Conservation (phyloP, 2,888 invertebrate species). For the Acleris cristana region DNA sequence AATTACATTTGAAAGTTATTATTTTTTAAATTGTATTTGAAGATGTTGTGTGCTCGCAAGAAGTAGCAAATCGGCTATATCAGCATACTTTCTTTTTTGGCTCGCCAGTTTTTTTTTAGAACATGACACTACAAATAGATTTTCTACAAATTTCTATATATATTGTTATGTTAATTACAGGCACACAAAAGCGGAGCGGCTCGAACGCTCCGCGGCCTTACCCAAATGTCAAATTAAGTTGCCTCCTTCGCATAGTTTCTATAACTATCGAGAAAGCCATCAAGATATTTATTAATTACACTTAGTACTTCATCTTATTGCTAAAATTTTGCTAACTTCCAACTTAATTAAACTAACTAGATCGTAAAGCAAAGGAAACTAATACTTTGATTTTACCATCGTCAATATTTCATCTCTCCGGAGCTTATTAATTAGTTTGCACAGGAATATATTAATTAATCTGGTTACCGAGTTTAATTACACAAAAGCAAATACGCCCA, state of each 20-base stretch:
- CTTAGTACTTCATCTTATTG: neutral
- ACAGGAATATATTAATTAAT: constrained; percentile 8
- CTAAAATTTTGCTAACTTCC: constrained; percentile 7
- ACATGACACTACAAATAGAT: no score
- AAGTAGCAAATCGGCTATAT: no score
- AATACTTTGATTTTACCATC: neutral
- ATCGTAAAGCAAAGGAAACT: constrained; percentile 1
- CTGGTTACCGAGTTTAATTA: constrained; percentile 4
- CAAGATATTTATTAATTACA: constrained; percentile 18
- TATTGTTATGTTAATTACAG: no score
- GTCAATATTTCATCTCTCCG: constrained; percentile 4
- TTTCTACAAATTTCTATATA: no score
- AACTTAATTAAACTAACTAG: constrained; percentile 10
- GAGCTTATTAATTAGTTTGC: constrained; percentile 11
- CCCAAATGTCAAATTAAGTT: no score
- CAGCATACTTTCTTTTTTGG: no score
- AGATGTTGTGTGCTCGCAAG: no score
- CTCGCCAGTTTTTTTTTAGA: no score
- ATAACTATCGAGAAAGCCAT: neutral
- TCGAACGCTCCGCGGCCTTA: no score
- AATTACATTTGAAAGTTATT: no score
- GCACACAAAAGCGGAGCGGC: no score
- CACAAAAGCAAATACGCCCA: neutral
- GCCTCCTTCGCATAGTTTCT: neutral
- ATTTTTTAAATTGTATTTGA: no score